These are phyloP conservation scores for Carcina quercana DNA, from an alignment of 2,888 invertebrate species.

Conservation along the genomic window DNA sequence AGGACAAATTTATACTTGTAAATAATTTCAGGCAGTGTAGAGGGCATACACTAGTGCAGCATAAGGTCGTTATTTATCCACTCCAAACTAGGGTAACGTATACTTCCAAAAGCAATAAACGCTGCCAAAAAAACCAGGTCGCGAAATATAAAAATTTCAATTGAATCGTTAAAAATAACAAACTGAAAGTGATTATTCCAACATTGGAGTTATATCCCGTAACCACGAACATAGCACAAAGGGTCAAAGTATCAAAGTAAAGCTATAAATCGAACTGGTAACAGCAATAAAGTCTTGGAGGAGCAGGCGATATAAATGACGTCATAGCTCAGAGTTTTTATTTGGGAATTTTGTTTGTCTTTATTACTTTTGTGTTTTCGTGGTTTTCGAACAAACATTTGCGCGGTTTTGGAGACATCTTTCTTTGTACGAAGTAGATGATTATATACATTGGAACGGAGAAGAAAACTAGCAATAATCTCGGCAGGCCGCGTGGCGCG, in stretches of 20 bases:
- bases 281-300: constrained; percentile 31
- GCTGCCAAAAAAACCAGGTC: background rate
- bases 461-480: too few species aligned
- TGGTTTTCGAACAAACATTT: background rate
- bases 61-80: too few species aligned
- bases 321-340: constrained; percentile 35
- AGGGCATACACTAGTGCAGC: too few species aligned
- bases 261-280: constrained; percentile 34
- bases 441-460: too few species aligned
- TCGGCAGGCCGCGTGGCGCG: too few species aligned
- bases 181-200: constrained; percentile 21
- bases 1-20: too few species aligned
- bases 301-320: constrained; percentile 33
- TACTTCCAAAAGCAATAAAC: too few species aligned
- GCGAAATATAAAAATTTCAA: constrained; percentile 11
- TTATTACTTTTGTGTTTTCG: constrained; percentile 1
- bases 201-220: constrained; percentile 23
- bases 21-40: too few species aligned
- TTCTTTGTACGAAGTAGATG: too few species aligned
- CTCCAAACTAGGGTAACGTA: too few species aligned
- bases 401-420: background rate
- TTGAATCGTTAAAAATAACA: constrained; percentile 18
- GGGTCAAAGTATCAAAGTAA: constrained; percentile 30
- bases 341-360: constrained; percentile 26
- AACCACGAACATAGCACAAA: constrained; percentile 25